Percentiles rank a stretch among this genome's conserved stretches.
Evolutionary conservation across 1,140 invertebrate species (phyloP).

Genomic region (Calycopis cecrops): DNA sequence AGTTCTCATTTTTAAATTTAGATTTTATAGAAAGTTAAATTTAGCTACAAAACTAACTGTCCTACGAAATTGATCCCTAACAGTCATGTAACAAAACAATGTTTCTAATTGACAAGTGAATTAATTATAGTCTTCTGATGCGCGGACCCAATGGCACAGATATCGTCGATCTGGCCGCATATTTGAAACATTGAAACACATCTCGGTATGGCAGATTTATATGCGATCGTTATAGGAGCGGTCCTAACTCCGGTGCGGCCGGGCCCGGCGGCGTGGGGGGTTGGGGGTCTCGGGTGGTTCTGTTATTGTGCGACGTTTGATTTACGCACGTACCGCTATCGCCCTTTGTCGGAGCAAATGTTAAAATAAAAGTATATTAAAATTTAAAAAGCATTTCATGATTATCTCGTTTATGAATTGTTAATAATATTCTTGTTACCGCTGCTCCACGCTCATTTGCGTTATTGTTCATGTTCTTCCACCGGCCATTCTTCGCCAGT

Average conservation of each 20-base stretch:
- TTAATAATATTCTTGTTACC: conserved; percentile 13
- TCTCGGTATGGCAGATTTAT: conserved; percentile 65
- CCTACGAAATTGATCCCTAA: too few species aligned
- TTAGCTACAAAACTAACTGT: too few species aligned
- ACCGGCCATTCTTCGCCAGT: too few species aligned
- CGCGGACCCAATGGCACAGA: conserved; percentile 55
- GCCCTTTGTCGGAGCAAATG: conserved; percentile 66
- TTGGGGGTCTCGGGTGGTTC: conserved; percentile 48
- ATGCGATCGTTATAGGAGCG: conserved; percentile 44
- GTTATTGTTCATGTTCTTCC: neutral
- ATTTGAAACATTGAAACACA: conserved; percentile 44
- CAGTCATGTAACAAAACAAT: conserved; percentile 20
- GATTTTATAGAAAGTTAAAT: too few species aligned
- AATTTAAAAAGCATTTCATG: conserved; percentile 20
- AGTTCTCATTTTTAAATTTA: too few species aligned
- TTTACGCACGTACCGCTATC: conserved; percentile 69
- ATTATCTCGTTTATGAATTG: conserved; percentile 18
- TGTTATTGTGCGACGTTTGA: conserved; percentile 70
- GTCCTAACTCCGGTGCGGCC: conserved; percentile 33
- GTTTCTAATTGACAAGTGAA: conserved; percentile 1
- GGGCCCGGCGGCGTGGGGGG: conserved; percentile 35
- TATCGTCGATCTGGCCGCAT: conserved; percentile 38
- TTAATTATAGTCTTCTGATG: conserved; percentile 22
- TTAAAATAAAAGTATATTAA: conserved; percentile 30
- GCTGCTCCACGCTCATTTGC: conserved; percentile 11